phyloP scores from a whole-genome alignment of 2,797 vertebrate species.

The Micropoecilia bifurca region DNA sequence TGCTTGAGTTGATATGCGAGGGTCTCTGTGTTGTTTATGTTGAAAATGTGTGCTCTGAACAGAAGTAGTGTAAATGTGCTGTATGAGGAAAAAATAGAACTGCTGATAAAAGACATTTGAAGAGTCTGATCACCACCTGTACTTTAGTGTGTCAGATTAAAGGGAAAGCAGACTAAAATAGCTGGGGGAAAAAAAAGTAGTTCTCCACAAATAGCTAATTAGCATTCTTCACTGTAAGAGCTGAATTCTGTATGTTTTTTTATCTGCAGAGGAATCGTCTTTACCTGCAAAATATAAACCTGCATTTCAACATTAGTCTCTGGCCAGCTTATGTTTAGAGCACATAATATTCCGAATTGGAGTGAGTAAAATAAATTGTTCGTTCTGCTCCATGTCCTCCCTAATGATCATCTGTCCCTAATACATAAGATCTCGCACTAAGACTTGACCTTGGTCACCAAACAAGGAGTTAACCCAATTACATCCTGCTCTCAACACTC shows the following conservation, averaged over 20 bases:
- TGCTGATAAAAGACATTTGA: slow-evolving; percentile 35
- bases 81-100: slow-evolving; percentile 39
- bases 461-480: slow-evolving; percentile 57
- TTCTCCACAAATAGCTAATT: slow-evolving; percentile 57
- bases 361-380: slow-evolving; percentile 40
- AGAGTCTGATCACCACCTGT: slow-evolving; percentile 58
- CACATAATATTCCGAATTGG: slow-evolving; percentile 27
- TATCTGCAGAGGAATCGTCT: not conserved
- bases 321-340: not conserved
- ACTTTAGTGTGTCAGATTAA: slow-evolving; percentile 60
- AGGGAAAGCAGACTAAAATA: slow-evolving; percentile 61
- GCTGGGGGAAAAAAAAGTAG: slow-evolving; percentile 44
- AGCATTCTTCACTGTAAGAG: slow-evolving; percentile 14
- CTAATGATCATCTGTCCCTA: slow-evolving; percentile 64
- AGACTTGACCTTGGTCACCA: slow-evolving; percentile 55
- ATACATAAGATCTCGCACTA: slow-evolving; percentile 64
- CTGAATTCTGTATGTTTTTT: not conserved
- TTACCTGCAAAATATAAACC: not conserved
- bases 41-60: slow-evolving; percentile 26
- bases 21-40: slow-evolving; percentile 27
- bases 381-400: slow-evolving; percentile 39
- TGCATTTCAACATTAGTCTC: slow-evolving; percentile 15
- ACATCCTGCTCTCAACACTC: slow-evolving; percentile 30
- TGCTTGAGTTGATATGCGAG: slow-evolving; percentile 16
- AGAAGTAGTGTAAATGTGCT: slow-evolving; percentile 25